Evolutionary conservation across 1,140 invertebrate genomes (phyloP), one percentile per base, ranked within the genome.

Genomic region (Drosophila biarmipes): DNA sequence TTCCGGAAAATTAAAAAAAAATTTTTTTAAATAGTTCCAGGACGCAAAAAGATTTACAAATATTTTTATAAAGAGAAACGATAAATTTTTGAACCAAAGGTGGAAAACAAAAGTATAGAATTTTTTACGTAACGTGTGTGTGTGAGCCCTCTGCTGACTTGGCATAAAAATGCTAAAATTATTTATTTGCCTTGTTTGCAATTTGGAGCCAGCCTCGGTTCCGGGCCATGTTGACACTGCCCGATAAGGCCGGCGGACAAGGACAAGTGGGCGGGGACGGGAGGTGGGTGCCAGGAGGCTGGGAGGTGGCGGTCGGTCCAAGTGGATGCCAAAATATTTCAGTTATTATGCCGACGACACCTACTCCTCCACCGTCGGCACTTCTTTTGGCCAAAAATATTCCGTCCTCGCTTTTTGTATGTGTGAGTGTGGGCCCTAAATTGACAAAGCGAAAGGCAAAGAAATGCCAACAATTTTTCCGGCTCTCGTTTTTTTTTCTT

Each of bases 141-240:
- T 59, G 45, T 69, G 4, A 63, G 37, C 40, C 27, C 69, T 57
- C 55, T 71, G 84, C 85, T 80, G 80, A 90, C 73, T 90, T 78
- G 85, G 76, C 84, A 87, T 84, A 87, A 87, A 86, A 86, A 86
- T 86, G 82, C 82, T 87, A 86, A 87, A 87, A 86, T 86, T 86
- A 86, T 86, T 86, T 86, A 86, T 86, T 89, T 87, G 84, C 84
- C 75, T 87, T 89, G 84, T 89, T 89, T 90, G 84, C 84, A 87
- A 80, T 87, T 87, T 90, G 59, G 73, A 57, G 81, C 38, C 75
- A 51, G 46, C 43, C 59, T 73, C 38, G 45, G 37, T 52, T 43
- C 37, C 52, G 54, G 38, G 19, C 67, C 71, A 29, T 85, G 77
- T 86, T 86, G 77, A 85, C 81, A 86, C 77, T 86, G 73, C 53